Percentiles rank a stretch among this genome's conserved stretches.
These are phyloP conservation scores for Lasius platythorax DNA, from an alignment of 2,888 invertebrate species.

Conservation along the genomic window DNA sequence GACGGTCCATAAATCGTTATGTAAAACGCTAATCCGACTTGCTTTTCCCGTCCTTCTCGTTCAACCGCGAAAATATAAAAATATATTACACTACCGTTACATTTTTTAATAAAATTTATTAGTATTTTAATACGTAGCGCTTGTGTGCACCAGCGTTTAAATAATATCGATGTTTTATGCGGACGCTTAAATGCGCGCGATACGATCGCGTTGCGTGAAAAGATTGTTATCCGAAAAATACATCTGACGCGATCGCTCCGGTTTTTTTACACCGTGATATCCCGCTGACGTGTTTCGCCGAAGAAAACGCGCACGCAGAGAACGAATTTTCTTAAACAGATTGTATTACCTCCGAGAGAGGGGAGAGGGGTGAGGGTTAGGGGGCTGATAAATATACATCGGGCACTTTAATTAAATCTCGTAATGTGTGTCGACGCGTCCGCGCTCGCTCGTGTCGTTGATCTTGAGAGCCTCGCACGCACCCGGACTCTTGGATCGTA, in stretches of 20 bases:
- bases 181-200: not conserved
- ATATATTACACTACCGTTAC: not conserved
- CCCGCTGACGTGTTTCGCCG: not conserved
- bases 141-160: not conserved
- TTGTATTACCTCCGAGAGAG: not conserved
- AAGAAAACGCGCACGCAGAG: not conserved
- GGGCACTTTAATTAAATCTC: constrained; percentile 41
- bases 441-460: constrained; percentile 19
- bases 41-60: not conserved
- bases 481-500: constrained; percentile 30
- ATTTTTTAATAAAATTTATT: constrained; percentile 10
- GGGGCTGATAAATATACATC: constrained; percentile 39
- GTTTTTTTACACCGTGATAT: not conserved
- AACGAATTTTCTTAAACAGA: constrained; percentile 33
- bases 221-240: not conserved
- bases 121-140: too few relatives aligned
- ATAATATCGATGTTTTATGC: not conserved
- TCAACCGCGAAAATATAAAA: constrained; percentile 13
- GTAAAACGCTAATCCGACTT: constrained; percentile 14
- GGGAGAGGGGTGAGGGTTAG: not conserved
- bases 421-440: constrained; percentile 25
- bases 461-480: constrained; percentile 24
- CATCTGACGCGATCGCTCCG: not conserved
- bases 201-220: not conserved
- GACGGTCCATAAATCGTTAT: constrained; percentile 21